Percentiles rank a stretch among this genome's conserved stretches.
phyloP scores from a whole-genome alignment of 2,113 vertebrate genomes.

The Todiramphus chloris region DNA sequence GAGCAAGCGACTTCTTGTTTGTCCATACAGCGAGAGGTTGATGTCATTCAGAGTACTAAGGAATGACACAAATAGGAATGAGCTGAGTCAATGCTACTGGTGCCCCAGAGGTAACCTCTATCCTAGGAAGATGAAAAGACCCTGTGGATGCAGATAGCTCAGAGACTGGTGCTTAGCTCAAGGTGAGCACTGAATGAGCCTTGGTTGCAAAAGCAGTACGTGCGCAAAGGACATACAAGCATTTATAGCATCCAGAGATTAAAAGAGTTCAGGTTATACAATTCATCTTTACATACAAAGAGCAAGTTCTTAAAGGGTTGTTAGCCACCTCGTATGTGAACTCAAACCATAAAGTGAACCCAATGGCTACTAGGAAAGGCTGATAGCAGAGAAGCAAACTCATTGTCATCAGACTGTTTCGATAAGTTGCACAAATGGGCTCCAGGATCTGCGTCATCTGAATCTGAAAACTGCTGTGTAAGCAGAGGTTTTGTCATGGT shows the following conservation, averaged over 20 bases:
- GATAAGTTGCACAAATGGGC: background rate
- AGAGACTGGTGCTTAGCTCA: background rate
- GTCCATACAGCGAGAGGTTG: background rate
- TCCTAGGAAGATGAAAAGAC: background rate
- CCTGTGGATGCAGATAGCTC: background rate
- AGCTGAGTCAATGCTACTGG: background rate
- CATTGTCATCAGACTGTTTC: background rate
- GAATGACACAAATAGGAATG: background rate
- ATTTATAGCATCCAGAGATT: constrained; percentile 22
- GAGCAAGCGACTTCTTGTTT: background rate
- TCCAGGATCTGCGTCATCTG: background rate
- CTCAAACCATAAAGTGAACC: constrained; percentile 1
- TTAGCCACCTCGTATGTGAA: background rate
- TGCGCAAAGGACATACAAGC: background rate
- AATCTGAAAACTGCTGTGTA: background rate
- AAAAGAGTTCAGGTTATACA: background rate
- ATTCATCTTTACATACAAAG: constrained; percentile 9
- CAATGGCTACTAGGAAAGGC: background rate
- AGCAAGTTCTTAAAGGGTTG: constrained; percentile 13
- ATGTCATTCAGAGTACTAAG: background rate
- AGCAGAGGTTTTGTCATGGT: background rate
- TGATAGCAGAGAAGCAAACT: constrained; percentile 36
- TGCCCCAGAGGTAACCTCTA: background rate
- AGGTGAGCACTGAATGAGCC: background rate
- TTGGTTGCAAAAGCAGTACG: background rate